phyloP scores from a whole-genome alignment of 2,113 vertebrate species.

The Myodes glareolus region DNA sequence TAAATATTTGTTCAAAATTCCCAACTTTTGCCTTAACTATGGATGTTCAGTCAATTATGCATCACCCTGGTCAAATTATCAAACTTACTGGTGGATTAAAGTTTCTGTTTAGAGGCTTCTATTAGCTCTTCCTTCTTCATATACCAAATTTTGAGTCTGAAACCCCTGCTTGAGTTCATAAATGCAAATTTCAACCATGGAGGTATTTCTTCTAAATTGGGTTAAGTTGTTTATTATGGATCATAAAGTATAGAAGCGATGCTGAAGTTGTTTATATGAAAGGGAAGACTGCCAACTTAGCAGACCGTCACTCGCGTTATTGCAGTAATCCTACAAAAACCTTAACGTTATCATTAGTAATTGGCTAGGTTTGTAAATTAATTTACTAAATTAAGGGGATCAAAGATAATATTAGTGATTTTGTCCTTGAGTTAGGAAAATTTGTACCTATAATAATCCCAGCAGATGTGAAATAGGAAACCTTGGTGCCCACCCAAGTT shows the following conservation, averaged over 20 bases:
- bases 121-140: slow-evolving; percentile 51
- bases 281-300: slow-evolving; percentile 37
- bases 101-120: slow-evolving; percentile 75
- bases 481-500: not conserved
- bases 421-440: slow-evolving; percentile 45
- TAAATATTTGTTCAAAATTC: slow-evolving; percentile 49
- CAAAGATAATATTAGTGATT: slow-evolving; percentile 7
- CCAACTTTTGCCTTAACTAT: slow-evolving; percentile 57
- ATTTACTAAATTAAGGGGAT: slow-evolving; percentile 61
- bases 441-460: not conserved
- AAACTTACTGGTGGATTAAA: slow-evolving; percentile 69
- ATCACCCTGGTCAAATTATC: slow-evolving; percentile 61
- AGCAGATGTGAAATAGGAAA: not conserved
- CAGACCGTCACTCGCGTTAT: slow-evolving; percentile 34
- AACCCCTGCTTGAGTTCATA: slow-evolving; percentile 51
- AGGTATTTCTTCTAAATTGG: slow-evolving; percentile 58
- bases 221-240: slow-evolving; percentile 55
- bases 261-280: slow-evolving; percentile 61
- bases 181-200: slow-evolving; percentile 51
- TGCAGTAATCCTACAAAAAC: slow-evolving; percentile 42
- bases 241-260: slow-evolving; percentile 56
- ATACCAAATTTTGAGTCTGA: slow-evolving; percentile 64
- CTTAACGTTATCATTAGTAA: slow-evolving; percentile 41
- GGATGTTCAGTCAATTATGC: slow-evolving; percentile 58
- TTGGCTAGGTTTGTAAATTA: slow-evolving; percentile 60